Base-by-base conservation (phyloP, 1,140 invertebrate genomes). In the Heterodera schachtii region DNA sequence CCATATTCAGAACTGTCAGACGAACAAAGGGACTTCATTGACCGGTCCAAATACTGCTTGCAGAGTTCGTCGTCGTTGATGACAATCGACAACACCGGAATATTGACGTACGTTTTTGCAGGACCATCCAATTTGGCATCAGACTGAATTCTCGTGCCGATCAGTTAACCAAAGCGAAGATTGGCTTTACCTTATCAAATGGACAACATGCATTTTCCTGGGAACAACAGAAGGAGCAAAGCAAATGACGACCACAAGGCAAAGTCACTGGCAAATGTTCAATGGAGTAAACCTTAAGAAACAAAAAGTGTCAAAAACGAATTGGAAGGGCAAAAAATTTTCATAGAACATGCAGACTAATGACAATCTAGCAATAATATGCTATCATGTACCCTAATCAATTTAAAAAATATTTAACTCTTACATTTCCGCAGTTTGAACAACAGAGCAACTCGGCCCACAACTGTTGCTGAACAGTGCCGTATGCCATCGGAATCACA, bases 361-460 rank as follows among this genome's bases (percentile, higher is more conserved):
- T n/a, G n/a, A n/a, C n/a, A n/a, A n/a, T n/a, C n/a, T n/a, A n/a
- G n/a, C n/a, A n/a, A n/a, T n/a, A n/a, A n/a, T n/a, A n/a, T n/a
- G n/a, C n/a, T n/a, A n/a, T n/a, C n/a, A n/a, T n/a, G n/a, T n/a
- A n/a, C n/a, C n/a, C n/a, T n/a, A n/a, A n/a, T n/a, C n/a, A n/a
- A n/a, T n/a, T n/a, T n/a, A n/a, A n/a, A n/a, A 31, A 31, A 31
- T 31, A 31, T 31, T 31, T 31, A 31, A 31, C 31, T 31, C 75
- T 64, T 77, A 88, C 86, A 74, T 82, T 46, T 46, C 78, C 83
- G 73, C 87, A 88, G 7, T 84, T 67, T 4, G 80, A 73, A 67
- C 87, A 88, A 77, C 87, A 88, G 16, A 88, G 78, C n/a, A 88
- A 81, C 60, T 87, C 86, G 19, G 87, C 74, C 86, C 86, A 87